Evolutionary conservation across 1,140 invertebrate species (phyloP).

Genomic region (Tetranychus cinnabarinus): DNA sequence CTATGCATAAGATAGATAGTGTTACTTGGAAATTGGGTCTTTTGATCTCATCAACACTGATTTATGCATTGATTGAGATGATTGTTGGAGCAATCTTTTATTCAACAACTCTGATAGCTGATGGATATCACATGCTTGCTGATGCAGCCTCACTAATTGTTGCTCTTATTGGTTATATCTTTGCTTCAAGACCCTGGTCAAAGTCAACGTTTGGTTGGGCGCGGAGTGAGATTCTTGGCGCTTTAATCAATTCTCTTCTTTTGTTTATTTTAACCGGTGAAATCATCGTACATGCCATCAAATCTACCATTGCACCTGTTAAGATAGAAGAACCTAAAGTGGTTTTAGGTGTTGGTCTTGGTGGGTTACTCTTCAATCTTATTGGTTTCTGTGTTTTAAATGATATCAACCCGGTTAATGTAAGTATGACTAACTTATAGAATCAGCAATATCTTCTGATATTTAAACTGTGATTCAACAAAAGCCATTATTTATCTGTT

Average conservation of each 20-base stretch:
- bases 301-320: slow-evolving; percentile 17
- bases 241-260: slow-evolving; percentile 30
- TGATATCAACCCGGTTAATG: too few species aligned
- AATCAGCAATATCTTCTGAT: too few species aligned
- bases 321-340: slow-evolving; percentile 25
- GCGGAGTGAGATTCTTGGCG: slow-evolving; percentile 29
- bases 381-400: too few species aligned
- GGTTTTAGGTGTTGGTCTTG: too few species aligned
- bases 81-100: slow-evolving; percentile 28
- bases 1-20: too few species aligned
- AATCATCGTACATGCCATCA: slow-evolving; percentile 26
- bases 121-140: slow-evolving; percentile 30
- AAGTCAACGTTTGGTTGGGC: slow-evolving; percentile 31
- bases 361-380: too few species aligned
- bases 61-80: slow-evolving; percentile 28
- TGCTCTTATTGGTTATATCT: slow-evolving; percentile 10
- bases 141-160: slow-evolving; percentile 26
- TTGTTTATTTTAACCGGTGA: slow-evolving; percentile 29
- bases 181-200: slow-evolving; percentile 13
- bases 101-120: slow-evolving; percentile 28
- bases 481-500: too few species aligned
- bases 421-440: too few species aligned
- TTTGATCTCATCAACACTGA: slow-evolving; percentile 23
- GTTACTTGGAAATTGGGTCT: too few species aligned
- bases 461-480: too few species aligned